Percentiles rank a stretch among this genome's conserved stretches.
Conservation (phyloP, 2,797 vertebrate genomes). For the Poliocrania exsul region DNA sequence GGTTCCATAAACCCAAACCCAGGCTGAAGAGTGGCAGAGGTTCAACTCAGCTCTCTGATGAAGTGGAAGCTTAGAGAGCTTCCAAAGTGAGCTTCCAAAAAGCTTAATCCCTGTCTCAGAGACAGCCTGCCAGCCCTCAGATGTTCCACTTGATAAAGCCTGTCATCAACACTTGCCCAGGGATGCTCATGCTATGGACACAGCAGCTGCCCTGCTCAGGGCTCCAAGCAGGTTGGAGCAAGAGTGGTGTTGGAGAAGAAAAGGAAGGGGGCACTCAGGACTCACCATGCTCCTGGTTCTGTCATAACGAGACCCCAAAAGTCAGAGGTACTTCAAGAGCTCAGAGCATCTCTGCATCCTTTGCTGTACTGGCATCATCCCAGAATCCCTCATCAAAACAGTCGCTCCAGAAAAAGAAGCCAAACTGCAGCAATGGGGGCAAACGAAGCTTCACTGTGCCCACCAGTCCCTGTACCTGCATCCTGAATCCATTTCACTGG, state of each 20-base stretch:
- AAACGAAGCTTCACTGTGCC: rapidly evolving
- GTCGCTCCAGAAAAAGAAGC: background rate
- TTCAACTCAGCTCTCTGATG: background rate
- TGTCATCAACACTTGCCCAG: background rate
- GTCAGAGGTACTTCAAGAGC: rapidly evolving
- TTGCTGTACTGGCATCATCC: background rate
- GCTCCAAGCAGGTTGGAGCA: background rate
- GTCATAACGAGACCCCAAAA: background rate
- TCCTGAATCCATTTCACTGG: background rate
- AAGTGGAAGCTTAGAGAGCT: background rate
- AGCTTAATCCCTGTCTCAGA: background rate
- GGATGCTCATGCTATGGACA: background rate
- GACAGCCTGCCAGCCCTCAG: constrained; percentile 4
- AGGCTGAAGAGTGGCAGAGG: background rate
- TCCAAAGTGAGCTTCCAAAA: background rate
- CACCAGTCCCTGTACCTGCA: rapidly evolving
- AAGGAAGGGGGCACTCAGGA: background rate
- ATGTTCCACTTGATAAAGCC: constrained; percentile 26
- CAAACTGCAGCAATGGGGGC: background rate
- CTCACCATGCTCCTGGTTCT: rapidly evolving
- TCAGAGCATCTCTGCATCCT: background rate
- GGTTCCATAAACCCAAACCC: background rate
- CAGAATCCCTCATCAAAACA: background rate
- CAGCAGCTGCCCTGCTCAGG: background rate
- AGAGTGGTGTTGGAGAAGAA: rapidly evolving